Conservation (phyloP, 2,113 vertebrate genomes). For the Egretta garzetta region DNA sequence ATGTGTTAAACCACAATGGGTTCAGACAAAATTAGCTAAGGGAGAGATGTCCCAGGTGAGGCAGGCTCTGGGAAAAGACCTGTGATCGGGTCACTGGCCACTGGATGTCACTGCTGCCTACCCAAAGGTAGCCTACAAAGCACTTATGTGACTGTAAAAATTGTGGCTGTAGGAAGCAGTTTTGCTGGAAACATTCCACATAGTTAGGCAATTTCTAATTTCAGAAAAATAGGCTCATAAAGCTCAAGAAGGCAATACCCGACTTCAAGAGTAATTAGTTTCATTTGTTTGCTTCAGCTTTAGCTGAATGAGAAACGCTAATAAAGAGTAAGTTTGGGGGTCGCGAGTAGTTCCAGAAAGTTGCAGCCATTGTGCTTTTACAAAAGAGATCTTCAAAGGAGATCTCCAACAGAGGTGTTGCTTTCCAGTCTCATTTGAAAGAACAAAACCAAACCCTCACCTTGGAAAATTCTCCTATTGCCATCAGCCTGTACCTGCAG, state of each 20-base stretch:
- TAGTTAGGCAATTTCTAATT: conserved; percentile 80
- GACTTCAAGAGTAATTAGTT: conserved; percentile 81
- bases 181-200: conserved; percentile 75
- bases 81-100: conserved; percentile 75
- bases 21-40: neutral
- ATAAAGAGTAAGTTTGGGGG: conserved; percentile 71
- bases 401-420: neutral
- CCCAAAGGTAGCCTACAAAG: conserved; percentile 68
- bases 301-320: conserved; percentile 67
- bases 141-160: conserved; percentile 80
- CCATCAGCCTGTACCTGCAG: neutral
- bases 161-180: conserved; percentile 76
- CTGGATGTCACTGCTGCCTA: conserved; percentile 81
- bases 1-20: neutral
- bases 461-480: neutral
- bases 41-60: neutral
- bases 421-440: neutral
- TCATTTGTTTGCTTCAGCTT: conserved; percentile 80
- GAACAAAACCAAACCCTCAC: neutral
- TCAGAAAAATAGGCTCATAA: conserved; percentile 82
- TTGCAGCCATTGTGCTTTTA: conserved; percentile 59
- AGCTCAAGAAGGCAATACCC: conserved; percentile 79
- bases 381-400: conserved; percentile 39
- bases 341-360: conserved; percentile 52
- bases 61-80: neutral